A percentile compares a stretch with the other conserved stretches of the same genome.
These are phyloP conservation scores for Tetragnatha versicolor DNA, from an alignment of 1,140 invertebrate genomes.

Conservation along the genomic window DNA sequence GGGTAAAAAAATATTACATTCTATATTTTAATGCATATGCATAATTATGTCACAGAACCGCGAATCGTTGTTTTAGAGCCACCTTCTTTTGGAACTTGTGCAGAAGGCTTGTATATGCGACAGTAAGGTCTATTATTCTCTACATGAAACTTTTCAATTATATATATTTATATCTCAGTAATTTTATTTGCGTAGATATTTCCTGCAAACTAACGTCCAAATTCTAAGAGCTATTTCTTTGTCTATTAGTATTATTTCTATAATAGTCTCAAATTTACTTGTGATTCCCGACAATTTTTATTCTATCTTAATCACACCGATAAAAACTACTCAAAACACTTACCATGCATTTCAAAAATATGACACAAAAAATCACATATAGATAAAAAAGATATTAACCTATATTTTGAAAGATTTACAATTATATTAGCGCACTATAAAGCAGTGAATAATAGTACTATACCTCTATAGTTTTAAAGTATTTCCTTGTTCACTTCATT, in stretches of 20 bases:
- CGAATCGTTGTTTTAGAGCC: slow-evolving; percentile 30
- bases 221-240: slow-evolving; percentile 1
- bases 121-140: slow-evolving; percentile 1
- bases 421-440: neutral
- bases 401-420: slow-evolving; percentile 2
- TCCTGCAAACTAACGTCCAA: slow-evolving; percentile 17
- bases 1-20: slow-evolving; percentile 25
- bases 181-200: neutral
- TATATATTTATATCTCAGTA: slow-evolving; percentile 16
- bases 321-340: slow-evolving; percentile 5
- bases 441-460: no score
- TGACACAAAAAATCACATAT: neutral
- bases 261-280: neutral
- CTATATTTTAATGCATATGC: slow-evolving; percentile 18
- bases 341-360: slow-evolving; percentile 14
- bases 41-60: slow-evolving; percentile 19
- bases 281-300: neutral
- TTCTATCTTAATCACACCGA: neutral
- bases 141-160: slow-evolving; percentile 5
- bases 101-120: slow-evolving; percentile 1
- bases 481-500: no score
- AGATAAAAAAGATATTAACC: neutral
- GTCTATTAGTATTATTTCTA: slow-evolving; percentile 1
- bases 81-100: slow-evolving; percentile 32
- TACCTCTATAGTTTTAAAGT: no score